Conservation (phyloP, 2,888 invertebrate genomes). For the Lapara coniferarum region DNA sequence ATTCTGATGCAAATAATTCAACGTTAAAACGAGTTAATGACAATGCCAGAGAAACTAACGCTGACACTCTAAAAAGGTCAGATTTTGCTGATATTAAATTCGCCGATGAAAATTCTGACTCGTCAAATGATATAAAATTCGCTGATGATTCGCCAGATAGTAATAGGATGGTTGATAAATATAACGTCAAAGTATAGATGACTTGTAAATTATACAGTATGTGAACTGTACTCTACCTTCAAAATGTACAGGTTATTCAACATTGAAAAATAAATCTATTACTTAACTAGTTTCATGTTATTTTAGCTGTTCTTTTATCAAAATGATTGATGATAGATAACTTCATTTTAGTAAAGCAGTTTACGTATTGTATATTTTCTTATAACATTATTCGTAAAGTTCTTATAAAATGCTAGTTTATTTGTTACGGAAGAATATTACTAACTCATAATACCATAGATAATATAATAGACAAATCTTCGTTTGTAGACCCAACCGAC, state of each 20-base stretch:
- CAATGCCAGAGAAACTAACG: conserved; percentile 85
- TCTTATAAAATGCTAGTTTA: conserved; percentile 13
- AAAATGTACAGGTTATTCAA: background rate
- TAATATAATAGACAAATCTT: too few relatives aligned
- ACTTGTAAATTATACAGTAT: background rate
- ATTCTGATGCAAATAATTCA: conserved; percentile 56
- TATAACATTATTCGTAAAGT: conserved; percentile 7
- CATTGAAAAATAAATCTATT: background rate
- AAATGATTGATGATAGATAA: background rate
- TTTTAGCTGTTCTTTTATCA: background rate
- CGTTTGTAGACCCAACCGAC: too few relatives aligned
- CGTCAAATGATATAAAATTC: conserved; percentile 76
- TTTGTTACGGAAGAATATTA: background rate
- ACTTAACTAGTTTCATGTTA: background rate
- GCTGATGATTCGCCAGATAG: conserved; percentile 79
- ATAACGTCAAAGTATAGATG: conserved; percentile 57
- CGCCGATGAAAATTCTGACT: conserved; percentile 87
- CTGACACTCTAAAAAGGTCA: conserved; percentile 79
- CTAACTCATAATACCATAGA: too few relatives aligned
- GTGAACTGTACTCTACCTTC: background rate
- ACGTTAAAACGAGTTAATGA: conserved; percentile 86
- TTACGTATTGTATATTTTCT: conserved; percentile 7
- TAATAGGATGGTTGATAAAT: conserved; percentile 70
- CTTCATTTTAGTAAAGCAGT: background rate
- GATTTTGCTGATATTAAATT: conserved; percentile 87